Conservation (phyloP, 2,888 invertebrate genomes). For the Phengaris alcon region DNA sequence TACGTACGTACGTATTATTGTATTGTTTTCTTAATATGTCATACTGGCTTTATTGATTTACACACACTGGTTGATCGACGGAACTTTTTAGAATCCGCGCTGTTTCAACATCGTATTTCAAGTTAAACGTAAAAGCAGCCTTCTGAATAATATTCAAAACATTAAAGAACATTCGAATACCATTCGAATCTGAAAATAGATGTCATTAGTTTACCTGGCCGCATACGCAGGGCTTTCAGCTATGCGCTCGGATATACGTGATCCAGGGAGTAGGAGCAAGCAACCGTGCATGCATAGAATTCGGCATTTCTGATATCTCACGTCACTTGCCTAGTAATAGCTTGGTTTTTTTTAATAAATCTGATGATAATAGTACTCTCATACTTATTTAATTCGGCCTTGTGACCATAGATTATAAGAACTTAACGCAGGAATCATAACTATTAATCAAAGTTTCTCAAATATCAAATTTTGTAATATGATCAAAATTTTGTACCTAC, state of each 20-base stretch:
- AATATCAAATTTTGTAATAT: too few species aligned
- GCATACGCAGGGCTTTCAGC: constrained; percentile 21
- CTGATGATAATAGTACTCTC: too few species aligned
- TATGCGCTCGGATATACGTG: neutral
- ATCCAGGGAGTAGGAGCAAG: neutral
- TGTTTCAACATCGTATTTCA: too few species aligned
- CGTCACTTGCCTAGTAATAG: neutral
- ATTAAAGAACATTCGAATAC: constrained; percentile 8
- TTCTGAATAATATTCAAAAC: neutral
- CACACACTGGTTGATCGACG: too few species aligned
- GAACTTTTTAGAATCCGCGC: too few species aligned
- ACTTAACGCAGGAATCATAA: too few species aligned
- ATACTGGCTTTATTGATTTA: neutral
- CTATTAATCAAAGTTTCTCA: too few species aligned
- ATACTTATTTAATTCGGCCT: too few species aligned
- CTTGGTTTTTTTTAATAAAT: too few species aligned
- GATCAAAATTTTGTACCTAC: too few species aligned
- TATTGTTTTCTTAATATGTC: neutral
- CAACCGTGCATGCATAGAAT: constrained; percentile 18
- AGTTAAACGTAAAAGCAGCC: neutral
- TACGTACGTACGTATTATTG: too few species aligned
- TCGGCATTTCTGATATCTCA: neutral
- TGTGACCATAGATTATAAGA: too few species aligned
- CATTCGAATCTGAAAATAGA: constrained; percentile 5
- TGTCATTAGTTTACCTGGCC: constrained; percentile 9